Base-by-base conservation (phyloP, 2,113 vertebrate genomes). In the Microcebus ravelobensis region DNA sequence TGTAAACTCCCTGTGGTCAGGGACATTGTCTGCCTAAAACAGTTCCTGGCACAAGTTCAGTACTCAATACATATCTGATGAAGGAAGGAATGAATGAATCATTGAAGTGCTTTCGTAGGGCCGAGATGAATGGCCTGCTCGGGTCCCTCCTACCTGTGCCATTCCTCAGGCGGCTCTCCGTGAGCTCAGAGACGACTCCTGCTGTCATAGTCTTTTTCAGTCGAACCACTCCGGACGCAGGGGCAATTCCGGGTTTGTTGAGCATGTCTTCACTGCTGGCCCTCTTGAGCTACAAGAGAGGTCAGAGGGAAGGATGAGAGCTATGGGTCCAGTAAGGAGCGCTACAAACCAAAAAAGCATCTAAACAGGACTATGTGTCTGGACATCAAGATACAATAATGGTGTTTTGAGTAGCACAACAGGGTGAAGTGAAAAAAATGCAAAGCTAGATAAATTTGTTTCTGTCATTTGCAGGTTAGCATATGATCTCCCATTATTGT, bases 241-340 rank as follows among this genome's bases (percentile, higher is more conserved):
- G 34, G 5, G 98, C 93, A 11, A 98, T 89, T 3, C 98, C 98
- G 0, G 99, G 99, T 90, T 99, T 99, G 31, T 98, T 99, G 97
- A 99, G 98, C 96, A 98, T 99, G 97, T 99, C 99, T 55, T 99
- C 99, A 0, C 99, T 99, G 98, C 99, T 99, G 25, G 99, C 99
- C 97, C 99, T 98, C 98, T 99, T 99, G 96, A 99, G 98, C 99
- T 99, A 93, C 9, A 42, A 90, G 18, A 92, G 79, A 90, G 29
- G 39, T 1, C 7, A 27, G 15, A 95, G 6, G 20, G 83, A 73
- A 42, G 39, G 21, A 63, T 20, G 65, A 83, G 71, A 84, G 29
- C n/a, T 12, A 1, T 1, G 3, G 34, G 29, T 27, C 70, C 25
- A 14, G 61, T 13, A 27, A 67, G 50, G 77, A 74, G 61, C 8